phyloP scores from a whole-genome alignment of 2,113 vertebrate species.

The Trichomycterus rosablanca region DNA sequence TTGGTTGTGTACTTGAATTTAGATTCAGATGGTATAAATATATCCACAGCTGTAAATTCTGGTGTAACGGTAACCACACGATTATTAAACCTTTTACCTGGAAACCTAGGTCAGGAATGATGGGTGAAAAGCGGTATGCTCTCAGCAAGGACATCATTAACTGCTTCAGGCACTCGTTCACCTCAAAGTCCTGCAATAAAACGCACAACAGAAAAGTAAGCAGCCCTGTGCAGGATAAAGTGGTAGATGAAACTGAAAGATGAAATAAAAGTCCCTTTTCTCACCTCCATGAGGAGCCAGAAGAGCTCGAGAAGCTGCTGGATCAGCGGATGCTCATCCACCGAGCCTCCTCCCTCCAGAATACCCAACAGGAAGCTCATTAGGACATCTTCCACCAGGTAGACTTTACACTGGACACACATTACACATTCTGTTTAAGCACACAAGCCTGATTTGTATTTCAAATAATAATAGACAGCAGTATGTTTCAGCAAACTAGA shows the following conservation, averaged over 20 bases:
- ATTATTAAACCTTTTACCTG: conserved; percentile 83
- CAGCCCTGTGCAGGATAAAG: neutral
- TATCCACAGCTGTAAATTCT: no score
- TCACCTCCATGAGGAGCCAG: conserved; percentile 98
- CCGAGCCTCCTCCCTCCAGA: conserved; percentile 78
- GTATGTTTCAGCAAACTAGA: no score
- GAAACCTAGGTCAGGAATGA: conserved; percentile 91
- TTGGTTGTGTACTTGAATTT: no score
- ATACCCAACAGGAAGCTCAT: conserved; percentile 88
- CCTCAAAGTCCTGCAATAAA: conserved; percentile 81
- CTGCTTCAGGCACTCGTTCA: conserved; percentile 93
- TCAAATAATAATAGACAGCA: no score
- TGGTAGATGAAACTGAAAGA: neutral
- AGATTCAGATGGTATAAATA: no score
- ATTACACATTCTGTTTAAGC: neutral
- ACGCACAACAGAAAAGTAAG: neutral
- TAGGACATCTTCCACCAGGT: conserved; percentile 93
- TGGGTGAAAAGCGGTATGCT: conserved; percentile 94
- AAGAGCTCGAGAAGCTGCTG: conserved; percentile 89
- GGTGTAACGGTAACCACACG: no score
- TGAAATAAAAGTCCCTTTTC: no score
- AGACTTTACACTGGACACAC: conserved; percentile 82
- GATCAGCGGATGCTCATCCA: conserved; percentile 81
- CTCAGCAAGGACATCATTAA: conserved; percentile 94
- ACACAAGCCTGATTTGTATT: no score